phyloP scores from a whole-genome alignment of 2,113 vertebrate genomes.

The Cavia porcellus region DNA sequence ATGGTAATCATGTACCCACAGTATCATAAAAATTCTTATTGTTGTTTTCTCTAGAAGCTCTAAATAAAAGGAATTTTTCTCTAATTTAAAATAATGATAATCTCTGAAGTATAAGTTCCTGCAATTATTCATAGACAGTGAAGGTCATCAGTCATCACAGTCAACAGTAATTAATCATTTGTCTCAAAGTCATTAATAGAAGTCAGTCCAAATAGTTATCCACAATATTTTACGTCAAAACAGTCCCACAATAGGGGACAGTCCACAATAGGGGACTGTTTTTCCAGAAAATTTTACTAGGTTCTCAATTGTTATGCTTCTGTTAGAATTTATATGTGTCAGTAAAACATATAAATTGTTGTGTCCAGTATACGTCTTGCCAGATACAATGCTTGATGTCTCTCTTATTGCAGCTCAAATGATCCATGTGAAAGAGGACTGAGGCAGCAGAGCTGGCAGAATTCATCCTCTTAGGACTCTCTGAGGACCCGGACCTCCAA shows the following conservation, averaged over 20 bases:
- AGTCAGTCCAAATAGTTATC: not conserved
- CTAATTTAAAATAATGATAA: not conserved
- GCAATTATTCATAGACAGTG: not conserved
- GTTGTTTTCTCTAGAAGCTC: not conserved
- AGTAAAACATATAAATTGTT: not conserved
- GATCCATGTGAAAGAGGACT: not conserved
- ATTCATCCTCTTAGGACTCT: constrained; percentile 80
- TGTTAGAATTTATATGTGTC: not conserved
- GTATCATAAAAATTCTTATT: not conserved
- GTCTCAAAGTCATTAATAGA: not conserved
- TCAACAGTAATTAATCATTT: not conserved
- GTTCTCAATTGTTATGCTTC: not conserved
- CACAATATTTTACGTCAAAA: not conserved
- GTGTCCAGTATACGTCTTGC: not conserved
- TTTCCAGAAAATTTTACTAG: not conserved
- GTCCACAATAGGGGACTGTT: too few species aligned
- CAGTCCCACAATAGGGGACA: too few species aligned
- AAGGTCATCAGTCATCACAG: not conserved
- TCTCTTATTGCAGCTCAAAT: constrained; percentile 9
- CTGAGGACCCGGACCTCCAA: constrained; percentile 62
- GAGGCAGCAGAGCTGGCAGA: constrained; percentile 65
- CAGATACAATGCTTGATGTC: not conserved
- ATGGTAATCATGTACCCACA: not conserved
- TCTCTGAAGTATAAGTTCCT: not conserved
- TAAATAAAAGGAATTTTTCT: not conserved